phyloP scores from a whole-genome alignment of 2,113 vertebrate species.

The Montifringilla adamsi region DNA sequence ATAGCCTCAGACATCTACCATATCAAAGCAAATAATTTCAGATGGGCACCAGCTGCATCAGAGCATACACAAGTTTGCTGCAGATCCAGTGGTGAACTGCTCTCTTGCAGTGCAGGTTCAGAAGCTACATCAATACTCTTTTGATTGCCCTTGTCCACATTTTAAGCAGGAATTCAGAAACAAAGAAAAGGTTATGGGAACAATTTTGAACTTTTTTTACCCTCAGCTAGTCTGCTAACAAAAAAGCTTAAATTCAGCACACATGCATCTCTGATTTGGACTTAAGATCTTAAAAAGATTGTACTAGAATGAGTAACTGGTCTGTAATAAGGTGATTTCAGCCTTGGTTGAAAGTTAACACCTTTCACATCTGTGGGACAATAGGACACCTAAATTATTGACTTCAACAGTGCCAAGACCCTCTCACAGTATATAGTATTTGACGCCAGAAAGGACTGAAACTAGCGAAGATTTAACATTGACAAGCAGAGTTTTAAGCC shows the following conservation, averaged over 20 bases:
- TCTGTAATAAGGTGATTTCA: neutral
- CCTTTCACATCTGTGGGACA: neutral
- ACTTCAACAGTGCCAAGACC: neutral
- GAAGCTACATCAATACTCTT: neutral
- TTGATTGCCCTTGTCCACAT: neutral
- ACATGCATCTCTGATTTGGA: neutral
- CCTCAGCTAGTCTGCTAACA: neutral
- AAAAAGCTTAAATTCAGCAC: neutral
- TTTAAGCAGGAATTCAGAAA: neutral
- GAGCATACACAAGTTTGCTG: neutral
- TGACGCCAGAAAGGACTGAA: neutral
- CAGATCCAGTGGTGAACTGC: neutral
- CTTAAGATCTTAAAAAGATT: neutral
- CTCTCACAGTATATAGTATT: neutral
- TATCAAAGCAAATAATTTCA: conserved; percentile 30
- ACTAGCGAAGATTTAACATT: neutral
- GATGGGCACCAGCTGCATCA: neutral
- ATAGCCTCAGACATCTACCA: conserved; percentile 16
- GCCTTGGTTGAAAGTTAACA: neutral
- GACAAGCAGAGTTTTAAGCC: neutral
- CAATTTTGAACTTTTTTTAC: neutral
- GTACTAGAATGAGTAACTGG: neutral
- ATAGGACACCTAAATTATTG: neutral
- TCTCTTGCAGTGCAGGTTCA: neutral
- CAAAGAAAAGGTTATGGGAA: neutral